These are phyloP conservation scores for Drosophila guanche DNA, from an alignment of 1,140 invertebrate species.

Conservation along the genomic window DNA sequence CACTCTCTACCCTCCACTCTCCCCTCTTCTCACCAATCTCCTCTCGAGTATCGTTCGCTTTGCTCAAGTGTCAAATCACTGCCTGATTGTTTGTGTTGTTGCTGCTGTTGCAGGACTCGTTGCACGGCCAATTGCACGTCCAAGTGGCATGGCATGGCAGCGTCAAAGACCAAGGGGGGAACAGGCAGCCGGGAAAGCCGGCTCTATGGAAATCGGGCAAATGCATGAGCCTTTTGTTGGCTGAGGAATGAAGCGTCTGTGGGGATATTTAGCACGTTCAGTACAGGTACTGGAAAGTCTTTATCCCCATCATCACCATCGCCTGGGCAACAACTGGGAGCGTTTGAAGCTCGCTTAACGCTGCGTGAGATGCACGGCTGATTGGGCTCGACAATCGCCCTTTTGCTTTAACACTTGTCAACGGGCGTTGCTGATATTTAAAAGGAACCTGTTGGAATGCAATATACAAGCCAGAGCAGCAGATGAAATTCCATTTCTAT, in stretches of 20 bases:
- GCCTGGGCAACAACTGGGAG: conserved; percentile 43
- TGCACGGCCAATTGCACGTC: conserved; percentile 70
- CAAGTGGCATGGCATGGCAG: conserved; percentile 55
- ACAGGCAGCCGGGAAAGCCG: conserved; percentile 15
- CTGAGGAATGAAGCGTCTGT: conserved; percentile 13
- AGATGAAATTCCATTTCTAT: conserved; percentile 12
- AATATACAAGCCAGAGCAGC: conserved; percentile 17
- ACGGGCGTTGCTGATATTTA: too few relatives aligned
- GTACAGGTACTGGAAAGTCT: conserved; percentile 1
- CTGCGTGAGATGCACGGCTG: conserved; percentile 42
- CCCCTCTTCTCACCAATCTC: conserved; percentile 9
- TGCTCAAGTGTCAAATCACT: conserved; percentile 70
- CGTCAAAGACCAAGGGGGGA: conserved; percentile 37
- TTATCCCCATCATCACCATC: conserved; percentile 31
- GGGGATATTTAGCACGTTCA: conserved; percentile 33
- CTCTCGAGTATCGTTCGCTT: conserved; percentile 47
- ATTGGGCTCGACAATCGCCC: conserved; percentile 22
- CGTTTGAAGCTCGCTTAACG: conserved; percentile 8
- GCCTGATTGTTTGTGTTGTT: conserved; percentile 36
- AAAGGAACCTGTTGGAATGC: not conserved
- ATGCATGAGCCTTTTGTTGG: conserved; percentile 44
- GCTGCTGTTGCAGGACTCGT: conserved; percentile 48
- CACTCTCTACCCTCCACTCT: conserved; percentile 12
- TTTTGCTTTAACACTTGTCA: conserved; percentile 14
- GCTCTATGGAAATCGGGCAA: conserved; percentile 46